A percentile compares a stretch with the other conserved stretches of the same genome.
These are phyloP conservation scores for Geococcyx californianus DNA, from an alignment of 2,113 vertebrate genomes.

Conservation along the genomic window DNA sequence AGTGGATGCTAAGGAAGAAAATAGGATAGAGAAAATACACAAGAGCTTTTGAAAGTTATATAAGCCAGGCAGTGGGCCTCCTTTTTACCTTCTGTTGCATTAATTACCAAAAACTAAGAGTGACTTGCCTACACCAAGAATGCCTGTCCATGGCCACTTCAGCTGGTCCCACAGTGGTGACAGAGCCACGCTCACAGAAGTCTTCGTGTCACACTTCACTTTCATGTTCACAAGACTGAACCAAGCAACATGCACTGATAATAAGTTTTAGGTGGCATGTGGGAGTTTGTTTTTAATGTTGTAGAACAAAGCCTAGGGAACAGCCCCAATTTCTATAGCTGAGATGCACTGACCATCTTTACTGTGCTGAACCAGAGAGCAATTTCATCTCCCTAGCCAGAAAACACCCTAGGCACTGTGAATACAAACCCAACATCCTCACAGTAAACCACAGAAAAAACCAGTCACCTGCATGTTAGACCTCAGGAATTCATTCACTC, in stretches of 20 bases:
- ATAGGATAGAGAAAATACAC: background rate
- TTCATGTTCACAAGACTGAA: background rate
- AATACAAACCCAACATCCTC: background rate
- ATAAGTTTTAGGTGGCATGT: rapidly evolving
- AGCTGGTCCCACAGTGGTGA: background rate
- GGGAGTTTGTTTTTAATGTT: background rate
- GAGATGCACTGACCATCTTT: background rate
- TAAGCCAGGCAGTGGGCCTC: background rate
- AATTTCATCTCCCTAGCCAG: background rate
- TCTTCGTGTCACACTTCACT: background rate
- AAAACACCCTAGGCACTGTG: background rate
- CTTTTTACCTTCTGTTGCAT: constrained; percentile 11
- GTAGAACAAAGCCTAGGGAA: background rate
- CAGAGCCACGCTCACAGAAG: background rate
- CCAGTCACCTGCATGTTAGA: background rate
- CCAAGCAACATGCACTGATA: background rate
- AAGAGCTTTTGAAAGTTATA: background rate
- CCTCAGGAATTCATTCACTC: background rate
- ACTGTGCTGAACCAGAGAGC: background rate
- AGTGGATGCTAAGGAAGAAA: background rate
- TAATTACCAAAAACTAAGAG: background rate
- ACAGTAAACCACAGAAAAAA: background rate
- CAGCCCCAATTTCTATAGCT: rapidly evolving
- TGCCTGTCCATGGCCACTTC: background rate
- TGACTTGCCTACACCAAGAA: background rate